Evolutionary conservation across 2,113 vertebrate genomes (phyloP).

Genomic region (Microcebus tavaratra): DNA sequence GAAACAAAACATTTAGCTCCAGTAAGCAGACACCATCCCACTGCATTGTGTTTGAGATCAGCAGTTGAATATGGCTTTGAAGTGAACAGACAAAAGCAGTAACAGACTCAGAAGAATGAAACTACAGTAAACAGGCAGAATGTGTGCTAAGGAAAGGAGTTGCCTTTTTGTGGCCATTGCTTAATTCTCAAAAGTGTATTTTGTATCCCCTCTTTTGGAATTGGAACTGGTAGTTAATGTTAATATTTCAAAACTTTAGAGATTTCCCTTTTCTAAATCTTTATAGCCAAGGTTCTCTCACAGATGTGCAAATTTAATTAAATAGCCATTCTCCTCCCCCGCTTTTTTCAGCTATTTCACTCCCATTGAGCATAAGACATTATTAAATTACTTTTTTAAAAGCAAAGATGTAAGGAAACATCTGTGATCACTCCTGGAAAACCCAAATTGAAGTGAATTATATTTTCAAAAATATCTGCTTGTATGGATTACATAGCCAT

Average conservation of each 20-base stretch:
- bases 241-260: constrained; percentile 47
- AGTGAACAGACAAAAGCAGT: constrained; percentile 44
- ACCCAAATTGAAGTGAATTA: not conserved
- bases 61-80: constrained; percentile 3
- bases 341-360: not conserved
- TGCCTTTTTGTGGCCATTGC: not conserved
- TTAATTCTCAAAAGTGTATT: not conserved
- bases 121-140: not conserved
- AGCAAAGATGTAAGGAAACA: not conserved
- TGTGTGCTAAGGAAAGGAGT: not conserved
- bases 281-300: not conserved
- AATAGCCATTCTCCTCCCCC: not conserved
- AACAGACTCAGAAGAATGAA: not conserved
- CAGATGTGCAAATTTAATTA: not conserved
- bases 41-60: constrained; percentile 15
- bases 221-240: not conserved
- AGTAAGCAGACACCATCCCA: constrained; percentile 51
- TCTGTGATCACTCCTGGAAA: not conserved
- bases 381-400: not conserved
- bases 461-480: not conserved
- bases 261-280: not conserved
- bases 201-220: not conserved
- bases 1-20: constrained; percentile 46
- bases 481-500: not conserved
- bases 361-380: not conserved